A percentile compares a stretch with the other conserved stretches of the same genome.
phyloP scores from a whole-genome alignment of 2,888 invertebrate species.

The Zelleria hepariella region DNA sequence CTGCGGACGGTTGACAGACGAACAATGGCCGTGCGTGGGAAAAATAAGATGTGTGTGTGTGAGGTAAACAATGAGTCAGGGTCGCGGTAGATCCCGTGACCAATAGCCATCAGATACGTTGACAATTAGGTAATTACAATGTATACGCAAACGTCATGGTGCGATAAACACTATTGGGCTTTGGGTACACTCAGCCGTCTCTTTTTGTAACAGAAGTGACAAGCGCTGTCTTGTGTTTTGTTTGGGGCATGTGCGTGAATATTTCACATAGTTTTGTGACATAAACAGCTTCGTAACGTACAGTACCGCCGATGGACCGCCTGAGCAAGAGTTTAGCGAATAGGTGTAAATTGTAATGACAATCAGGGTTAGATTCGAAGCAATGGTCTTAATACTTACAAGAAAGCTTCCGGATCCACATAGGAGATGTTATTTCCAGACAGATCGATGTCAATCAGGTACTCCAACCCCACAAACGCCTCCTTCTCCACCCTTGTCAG shows the following conservation, averaged over 20 bases:
- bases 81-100: not conserved
- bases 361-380: too few species aligned
- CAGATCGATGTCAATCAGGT: constrained; percentile 79
- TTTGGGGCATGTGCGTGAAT: too few species aligned
- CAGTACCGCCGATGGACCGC: too few species aligned
- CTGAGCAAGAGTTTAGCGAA: too few species aligned
- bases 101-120: not conserved
- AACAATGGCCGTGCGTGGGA: constrained; percentile 37
- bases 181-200: too few species aligned
- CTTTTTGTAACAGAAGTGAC: too few species aligned
- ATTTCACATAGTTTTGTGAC: too few species aligned
- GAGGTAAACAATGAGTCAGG: constrained; percentile 26
- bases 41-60: constrained; percentile 17
- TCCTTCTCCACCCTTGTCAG: constrained; percentile 73
- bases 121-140: not conserved
- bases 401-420: constrained; percentile 76
- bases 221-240: too few species aligned
- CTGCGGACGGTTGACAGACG: constrained; percentile 26
- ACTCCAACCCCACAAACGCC: constrained; percentile 75
- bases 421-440: constrained; percentile 76
- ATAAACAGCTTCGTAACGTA: too few species aligned
- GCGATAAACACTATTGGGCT: too few species aligned
- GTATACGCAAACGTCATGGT: too few species aligned
- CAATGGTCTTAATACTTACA: constrained; percentile 62
- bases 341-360: too few species aligned